These are phyloP conservation scores for Hydra vulgaris DNA, from an alignment of 30 jellyfish, hydroid and myxozoan species.

Conservation along the genomic window DNA sequence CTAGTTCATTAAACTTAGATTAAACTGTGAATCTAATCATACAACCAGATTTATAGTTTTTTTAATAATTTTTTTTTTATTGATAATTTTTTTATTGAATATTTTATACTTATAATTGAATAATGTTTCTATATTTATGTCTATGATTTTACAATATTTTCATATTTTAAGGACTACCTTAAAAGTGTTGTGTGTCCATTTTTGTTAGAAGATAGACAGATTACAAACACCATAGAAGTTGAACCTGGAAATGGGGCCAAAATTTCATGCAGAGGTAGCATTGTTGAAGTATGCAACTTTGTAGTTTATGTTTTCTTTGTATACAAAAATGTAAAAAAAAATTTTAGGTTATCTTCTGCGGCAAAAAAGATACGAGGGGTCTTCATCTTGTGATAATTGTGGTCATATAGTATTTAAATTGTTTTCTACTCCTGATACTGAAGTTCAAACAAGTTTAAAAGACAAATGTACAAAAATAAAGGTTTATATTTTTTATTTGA, in stretches of 20 bases:
- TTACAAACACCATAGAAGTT: slow-evolving; percentile 3
- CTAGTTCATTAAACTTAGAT: no score
- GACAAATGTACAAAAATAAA: background rate
- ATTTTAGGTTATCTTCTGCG: slow-evolving; percentile 23
- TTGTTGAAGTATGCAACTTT: background rate
- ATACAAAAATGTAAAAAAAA: no score
- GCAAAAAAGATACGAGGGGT: slow-evolving; percentile 22
- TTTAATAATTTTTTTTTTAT: no score
- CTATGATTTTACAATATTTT: no score
- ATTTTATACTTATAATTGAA: no score
- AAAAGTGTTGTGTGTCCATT: slow-evolving; percentile 11
- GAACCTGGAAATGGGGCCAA: slow-evolving; percentile 21
- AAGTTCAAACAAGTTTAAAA: background rate
- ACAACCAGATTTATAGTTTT: no score
- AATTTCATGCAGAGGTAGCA: slow-evolving; percentile 19
- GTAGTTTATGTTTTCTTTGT: background rate
- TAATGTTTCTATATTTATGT: no score
- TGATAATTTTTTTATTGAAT: no score
- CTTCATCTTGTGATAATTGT: slow-evolving; percentile 20
- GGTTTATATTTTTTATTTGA: background rate
- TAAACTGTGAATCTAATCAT: no score
- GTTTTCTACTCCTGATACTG: slow-evolving; percentile 5
- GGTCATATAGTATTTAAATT: slow-evolving; percentile 15
- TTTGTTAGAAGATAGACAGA: slow-evolving; percentile 9
- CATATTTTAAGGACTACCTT: background rate